These are phyloP conservation scores for Porphyrio hochstetteri DNA, from an alignment of 2,113 vertebrate species.

Conservation along the genomic window DNA sequence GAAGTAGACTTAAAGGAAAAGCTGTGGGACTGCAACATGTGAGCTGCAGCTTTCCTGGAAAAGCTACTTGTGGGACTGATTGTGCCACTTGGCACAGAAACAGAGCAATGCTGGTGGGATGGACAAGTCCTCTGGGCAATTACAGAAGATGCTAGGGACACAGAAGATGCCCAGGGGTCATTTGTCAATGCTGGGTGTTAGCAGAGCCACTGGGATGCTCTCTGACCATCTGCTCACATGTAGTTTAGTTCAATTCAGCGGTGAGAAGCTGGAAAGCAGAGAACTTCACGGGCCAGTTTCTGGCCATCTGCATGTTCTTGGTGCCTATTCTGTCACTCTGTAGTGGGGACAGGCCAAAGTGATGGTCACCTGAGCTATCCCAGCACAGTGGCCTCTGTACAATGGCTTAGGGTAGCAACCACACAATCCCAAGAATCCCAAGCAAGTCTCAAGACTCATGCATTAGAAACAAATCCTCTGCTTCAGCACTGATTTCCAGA, in stretches of 20 bases:
- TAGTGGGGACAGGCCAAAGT: background rate
- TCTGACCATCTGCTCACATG: background rate
- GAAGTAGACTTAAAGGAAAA: background rate
- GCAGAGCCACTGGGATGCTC: background rate
- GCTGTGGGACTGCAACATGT: background rate
- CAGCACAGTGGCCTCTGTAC: background rate
- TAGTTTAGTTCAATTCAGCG: background rate
- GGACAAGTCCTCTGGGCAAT: background rate
- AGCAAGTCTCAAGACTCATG: background rate
- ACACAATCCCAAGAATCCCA: background rate
- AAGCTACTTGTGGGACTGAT: background rate
- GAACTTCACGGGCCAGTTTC: background rate
- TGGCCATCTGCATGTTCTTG: background rate
- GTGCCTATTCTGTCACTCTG: background rate
- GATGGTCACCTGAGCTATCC: background rate
- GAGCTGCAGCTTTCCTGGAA: background rate
- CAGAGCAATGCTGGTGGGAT: background rate
- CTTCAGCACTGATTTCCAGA: background rate
- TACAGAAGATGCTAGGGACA: background rate
- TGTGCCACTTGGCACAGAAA: background rate
- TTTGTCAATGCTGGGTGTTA: background rate
- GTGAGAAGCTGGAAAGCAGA: background rate
- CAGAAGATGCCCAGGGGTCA: background rate
- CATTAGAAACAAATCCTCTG: background rate
- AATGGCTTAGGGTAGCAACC: background rate